Conservation (phyloP, 2,113 vertebrate genomes). For the Calidris pygmaea region DNA sequence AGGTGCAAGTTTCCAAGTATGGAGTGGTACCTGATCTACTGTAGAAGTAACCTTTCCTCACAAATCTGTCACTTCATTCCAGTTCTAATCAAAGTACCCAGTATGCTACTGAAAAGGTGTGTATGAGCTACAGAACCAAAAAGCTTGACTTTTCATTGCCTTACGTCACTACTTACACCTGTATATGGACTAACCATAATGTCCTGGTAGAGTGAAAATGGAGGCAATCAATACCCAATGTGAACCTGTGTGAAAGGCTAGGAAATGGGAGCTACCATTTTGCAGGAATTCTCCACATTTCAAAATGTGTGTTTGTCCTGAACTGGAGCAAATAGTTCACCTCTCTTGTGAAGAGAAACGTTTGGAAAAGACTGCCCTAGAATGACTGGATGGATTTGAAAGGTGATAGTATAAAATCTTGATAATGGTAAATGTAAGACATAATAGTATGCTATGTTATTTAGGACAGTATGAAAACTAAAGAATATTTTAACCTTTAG, state of each 20-base stretch:
- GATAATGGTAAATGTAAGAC: background rate
- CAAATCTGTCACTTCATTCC: background rate
- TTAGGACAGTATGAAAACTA: background rate
- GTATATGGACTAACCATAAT: background rate
- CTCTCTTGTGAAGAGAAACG: background rate
- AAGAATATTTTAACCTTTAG: background rate
- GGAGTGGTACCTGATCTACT: background rate
- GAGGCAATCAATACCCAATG: background rate
- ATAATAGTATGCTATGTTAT: background rate
- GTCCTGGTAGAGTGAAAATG: background rate
- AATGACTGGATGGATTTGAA: background rate
- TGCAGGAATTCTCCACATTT: background rate
- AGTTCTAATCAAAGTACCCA: background rate
- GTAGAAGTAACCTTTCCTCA: background rate
- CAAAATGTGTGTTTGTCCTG: background rate
- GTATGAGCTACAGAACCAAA: background rate
- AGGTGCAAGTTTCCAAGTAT: background rate
- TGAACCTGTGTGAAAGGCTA: background rate
- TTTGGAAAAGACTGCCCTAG: background rate
- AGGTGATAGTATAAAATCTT: background rate
- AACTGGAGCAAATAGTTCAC: background rate
- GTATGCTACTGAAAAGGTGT: background rate
- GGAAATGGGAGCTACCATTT: background rate
- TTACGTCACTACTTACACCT: background rate
- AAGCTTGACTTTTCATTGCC: background rate